Evolutionary conservation across 2,113 vertebrate genomes (phyloP), one percentile per base, ranked within the genome.

Genomic region (Probosciger aterrimus): DNA sequence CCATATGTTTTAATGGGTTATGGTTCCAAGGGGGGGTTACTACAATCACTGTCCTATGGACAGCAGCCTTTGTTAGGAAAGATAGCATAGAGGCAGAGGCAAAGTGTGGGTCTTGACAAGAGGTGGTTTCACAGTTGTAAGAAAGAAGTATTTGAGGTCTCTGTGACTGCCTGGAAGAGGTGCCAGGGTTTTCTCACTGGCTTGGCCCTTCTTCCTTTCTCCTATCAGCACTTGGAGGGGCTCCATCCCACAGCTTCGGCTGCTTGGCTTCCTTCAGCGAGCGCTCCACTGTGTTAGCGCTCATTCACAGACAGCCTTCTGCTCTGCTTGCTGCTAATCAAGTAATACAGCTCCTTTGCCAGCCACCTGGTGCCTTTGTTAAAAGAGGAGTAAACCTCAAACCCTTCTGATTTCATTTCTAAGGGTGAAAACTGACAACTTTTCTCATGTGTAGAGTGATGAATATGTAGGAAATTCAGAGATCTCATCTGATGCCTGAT

Each of bases 361-460:
- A 97, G 92, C 84, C 95, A 96, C 93, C 90, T 94, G 90, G 75
- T 65, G 87, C 92, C 92, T 96, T 81, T 92, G 92, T 59, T 67
- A 53, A 74, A 55, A 28, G 62, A 71, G 37, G 60, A 94, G 33
- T 28, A 82, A 96, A 86, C 43, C 3, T 90, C 90, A 81, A 90
- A 95, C 82, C 75, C 60, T 28, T 94, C 88, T 73, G 52, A 2
- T 82, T 91, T 78, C 83, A 4, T n/a, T 41, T n/a, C 88, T 64
- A 8, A 55, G 17, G 62, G 14, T 63, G 18, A 55, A 89, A 94
- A 57, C 3, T 67, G 82, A 71, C 91, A 89, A 85, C 75, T 87
- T 93, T 35, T 30, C 75, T 92, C 71, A 6, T 41, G 59, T 69
- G 70, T 53, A 31, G 69, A 81, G 67, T 63, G 63, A 77, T 67